Evolutionary conservation across 1,140 invertebrate genomes (phyloP).

Genomic region (Ceratina calcarata): DNA sequence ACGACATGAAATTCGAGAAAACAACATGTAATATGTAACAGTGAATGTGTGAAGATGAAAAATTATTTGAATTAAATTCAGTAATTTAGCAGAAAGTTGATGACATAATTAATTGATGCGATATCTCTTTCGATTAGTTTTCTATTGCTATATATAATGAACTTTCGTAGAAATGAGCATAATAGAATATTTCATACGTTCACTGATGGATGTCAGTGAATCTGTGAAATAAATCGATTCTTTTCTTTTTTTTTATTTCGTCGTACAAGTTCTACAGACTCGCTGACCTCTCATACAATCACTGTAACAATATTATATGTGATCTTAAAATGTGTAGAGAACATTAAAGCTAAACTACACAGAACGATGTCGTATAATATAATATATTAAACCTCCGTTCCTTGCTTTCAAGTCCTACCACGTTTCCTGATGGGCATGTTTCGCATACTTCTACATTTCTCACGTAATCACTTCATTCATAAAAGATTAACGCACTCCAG

Average conservation of each 20-base stretch:
- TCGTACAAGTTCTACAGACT: constrained; percentile 58
- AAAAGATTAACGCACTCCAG: constrained; percentile 26
- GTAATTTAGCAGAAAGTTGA: neutral
- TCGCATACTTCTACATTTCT: constrained; percentile 57
- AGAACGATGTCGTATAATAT: constrained; percentile 66
- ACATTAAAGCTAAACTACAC: constrained; percentile 67
- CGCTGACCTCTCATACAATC: constrained; percentile 61
- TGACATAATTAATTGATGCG: neutral
- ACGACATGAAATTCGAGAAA: constrained; percentile 48
- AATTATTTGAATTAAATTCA: neutral
- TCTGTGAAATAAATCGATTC: constrained; percentile 56
- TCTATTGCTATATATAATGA: neutral
- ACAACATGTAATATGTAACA: constrained; percentile 67
- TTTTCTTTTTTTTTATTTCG: constrained; percentile 17
- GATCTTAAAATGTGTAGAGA: constrained; percentile 65
- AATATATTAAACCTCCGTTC: constrained; percentile 63
- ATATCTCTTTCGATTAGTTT: neutral
- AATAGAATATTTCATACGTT: constrained; percentile 64
- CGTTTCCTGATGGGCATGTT: constrained; percentile 62
- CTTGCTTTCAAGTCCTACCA: constrained; percentile 66
- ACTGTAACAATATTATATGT: constrained; percentile 70
- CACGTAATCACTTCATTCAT: constrained; percentile 40
- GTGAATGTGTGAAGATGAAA: constrained; percentile 66
- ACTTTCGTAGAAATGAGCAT: constrained; percentile 12
- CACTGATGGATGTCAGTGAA: constrained; percentile 68